Evolutionary conservation across 2,113 vertebrate species (phyloP), one percentile per base, ranked within the genome.

Genomic region (Miniopterus natalensis): DNA sequence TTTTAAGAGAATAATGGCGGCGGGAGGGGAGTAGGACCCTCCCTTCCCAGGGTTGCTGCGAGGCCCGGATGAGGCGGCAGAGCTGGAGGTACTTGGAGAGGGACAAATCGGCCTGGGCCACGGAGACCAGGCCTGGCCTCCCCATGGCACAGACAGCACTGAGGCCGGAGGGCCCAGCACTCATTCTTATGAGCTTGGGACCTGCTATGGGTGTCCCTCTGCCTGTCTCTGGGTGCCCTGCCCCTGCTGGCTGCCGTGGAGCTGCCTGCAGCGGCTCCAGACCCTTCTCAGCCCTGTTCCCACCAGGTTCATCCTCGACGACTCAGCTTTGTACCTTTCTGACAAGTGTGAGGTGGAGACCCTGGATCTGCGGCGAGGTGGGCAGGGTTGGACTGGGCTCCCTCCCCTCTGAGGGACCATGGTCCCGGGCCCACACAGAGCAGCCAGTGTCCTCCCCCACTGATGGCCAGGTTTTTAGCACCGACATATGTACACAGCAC

Each of bases 271-370:
- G 97, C 49, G 68, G 96, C 84, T 95, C 94, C 2, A 91, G 95
- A 90, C 92, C 95, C 88, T 63, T 96, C 94, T 98, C 93, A 92
- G 92, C 97, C 87, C 90, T 45, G 13, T 45, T 73, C 93, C 95
- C 66, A 3, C 45, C 97, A 99, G 99, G 98, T 99, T 99, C 96
- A 99, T 99, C 97, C 97, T 99, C 49, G 99, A 99, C 55, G 99
- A 99, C 97, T 99, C 99, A 1, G 99, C 99, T 21, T 98, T 99
- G 95, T 99, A 99, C 98, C 98, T 99, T 98, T 99, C 99, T 1
- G 99, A 99, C 96, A 99, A 99, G 98, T 99, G 99, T 98, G 99
- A 99, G 90, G 97, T 95, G 61, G 99, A 99, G 88, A 97, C 97
- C 0, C 98, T 99, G 75, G 99, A 99, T 97, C 97, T 99, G 96